Evolutionary conservation across 2,888 invertebrate species (phyloP), one percentile per base, ranked within the genome.

Genomic region (Choreutis nemorana): DNA sequence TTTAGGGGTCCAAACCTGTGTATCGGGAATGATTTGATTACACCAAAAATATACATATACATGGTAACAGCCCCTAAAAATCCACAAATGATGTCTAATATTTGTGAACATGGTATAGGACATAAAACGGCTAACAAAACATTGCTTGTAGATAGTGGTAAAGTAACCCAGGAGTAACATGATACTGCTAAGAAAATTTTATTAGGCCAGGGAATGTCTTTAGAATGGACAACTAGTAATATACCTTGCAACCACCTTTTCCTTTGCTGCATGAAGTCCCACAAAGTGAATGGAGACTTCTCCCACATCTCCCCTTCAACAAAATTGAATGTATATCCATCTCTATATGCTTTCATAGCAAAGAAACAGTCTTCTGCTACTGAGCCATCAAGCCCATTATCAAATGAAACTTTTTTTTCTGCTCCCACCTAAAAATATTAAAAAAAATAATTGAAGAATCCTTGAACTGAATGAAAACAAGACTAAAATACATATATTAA

Each of bases 221-320:
- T 88, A 31, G 93, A 91, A 67, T 94, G 93, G 26, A 94, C 92
- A 12, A 94, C 94, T 36, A 94, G 78, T 12, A 92, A 81, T 47
- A 94, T 94, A 55, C 94, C 94, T 79, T 94, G 92, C 30, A 97
- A 84, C 97, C 97, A 97, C 30, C 97, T 84, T 62, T 97, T 97
- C 33, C 97, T 83, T 58, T 97, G 97, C 63, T 97, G 96, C 44
- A 97, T 85, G 53, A 97, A 95, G 64, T 97, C 97, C 85, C 90
- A 89, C 16, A 97, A 71, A 2, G 94, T 93, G 63, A 97, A 97
- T 2, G 97, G 97, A 4, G 94, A 94, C 60, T 97, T 97, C 62
- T 97, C 97, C 90, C 96, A 96, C 97, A 97, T 97, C 77, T 97
- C 97, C 27, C 97, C 97, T 63, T 97, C 97, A 41, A 97, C 87